These are phyloP conservation scores for Amphipoea oculea DNA, from an alignment of 2,888 invertebrate species.

Conservation along the genomic window DNA sequence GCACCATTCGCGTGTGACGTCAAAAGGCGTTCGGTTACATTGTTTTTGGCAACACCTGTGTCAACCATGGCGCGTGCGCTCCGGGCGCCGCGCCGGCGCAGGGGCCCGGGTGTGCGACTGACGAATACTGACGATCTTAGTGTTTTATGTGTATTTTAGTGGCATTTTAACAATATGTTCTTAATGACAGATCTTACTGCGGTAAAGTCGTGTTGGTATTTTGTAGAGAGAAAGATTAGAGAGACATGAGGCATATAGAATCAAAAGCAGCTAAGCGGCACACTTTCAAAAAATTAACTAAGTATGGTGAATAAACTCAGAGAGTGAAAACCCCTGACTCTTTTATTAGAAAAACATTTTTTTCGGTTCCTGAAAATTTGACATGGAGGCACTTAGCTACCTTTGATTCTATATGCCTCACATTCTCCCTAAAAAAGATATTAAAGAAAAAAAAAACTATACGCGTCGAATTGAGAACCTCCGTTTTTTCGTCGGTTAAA, in stretches of 20 bases:
- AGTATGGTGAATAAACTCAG: too few relatives aligned
- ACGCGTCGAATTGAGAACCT: too few relatives aligned
- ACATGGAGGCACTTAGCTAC: too few relatives aligned
- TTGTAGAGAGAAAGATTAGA: neutral
- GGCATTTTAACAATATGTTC: neutral
- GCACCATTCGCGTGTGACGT: conserved; percentile 43
- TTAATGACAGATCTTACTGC: neutral
- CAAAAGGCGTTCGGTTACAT: conserved; percentile 52
- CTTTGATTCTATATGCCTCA: too few relatives aligned
- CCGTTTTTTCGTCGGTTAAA: neutral
- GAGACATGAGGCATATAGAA: neutral
- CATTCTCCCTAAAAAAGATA: neutral
- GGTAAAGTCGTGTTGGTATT: neutral
- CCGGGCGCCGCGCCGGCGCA: conserved; percentile 48
- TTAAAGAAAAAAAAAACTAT: neutral
- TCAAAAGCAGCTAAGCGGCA: too few relatives aligned
- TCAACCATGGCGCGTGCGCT: conserved; percentile 66
- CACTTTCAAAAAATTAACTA: too few relatives aligned
- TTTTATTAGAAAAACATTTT: too few relatives aligned
- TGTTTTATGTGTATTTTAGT: conserved; percentile 6
- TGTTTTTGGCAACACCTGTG: conserved; percentile 64
- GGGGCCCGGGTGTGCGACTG: conserved; percentile 16
- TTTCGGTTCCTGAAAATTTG: too few relatives aligned
- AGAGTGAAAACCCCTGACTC: too few relatives aligned
- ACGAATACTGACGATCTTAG: neutral